Evolutionary conservation across 1,140 invertebrate genomes (phyloP), one percentile per base, ranked within the genome.

Genomic region (Notospermus geniculatus): DNA sequence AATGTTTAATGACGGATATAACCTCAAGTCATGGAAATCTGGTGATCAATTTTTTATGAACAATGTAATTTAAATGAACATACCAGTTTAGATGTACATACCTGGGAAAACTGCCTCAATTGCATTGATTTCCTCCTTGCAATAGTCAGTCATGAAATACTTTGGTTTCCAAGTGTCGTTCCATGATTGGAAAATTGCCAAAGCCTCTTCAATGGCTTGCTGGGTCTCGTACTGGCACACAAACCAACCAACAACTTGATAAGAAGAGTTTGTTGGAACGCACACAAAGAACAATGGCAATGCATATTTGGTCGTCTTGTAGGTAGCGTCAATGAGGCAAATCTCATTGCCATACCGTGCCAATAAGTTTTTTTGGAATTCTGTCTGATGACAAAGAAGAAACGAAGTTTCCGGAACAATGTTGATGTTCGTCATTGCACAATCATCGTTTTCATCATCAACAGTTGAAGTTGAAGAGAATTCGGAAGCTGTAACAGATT

Each of bases 311-410:
- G 46, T 60, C 13, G 57, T 64, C 19, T 60, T 65, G 59, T 68
- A 70, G 5, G 68, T 68, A 11, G 68, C 59, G 64, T 70, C 68
- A 22, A 70, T 25, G 1, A 70, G 52, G 27, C 59, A 60, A 11
- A 54, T 56, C n/a, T n/a, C n/a, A 29, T 55, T 59, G 13, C 68
- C 63, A 60, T 70, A 70, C 19, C 19, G 53, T n/a, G 2, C 11
- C 11, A 67, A 28, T 2, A 67, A 43, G 19, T 53, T 15, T 45
- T 53, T 19, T 52, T 69, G 64, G 46, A 59, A 59, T 5, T 9
- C 22, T 15, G 58, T 59, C 36, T 69, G 67, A 41, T 63, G 64
- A 11, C 66, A 59, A 59, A 66, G 62, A 7, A 69, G 54, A 30
- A 64, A n/a, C n/a, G n/a, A n/a, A n/a, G n/a, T n/a, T n/a, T n/a